These are phyloP conservation scores for Macrotrachela quadricornifera DNA, from an alignment of 1,140 invertebrate genomes.

Conservation along the genomic window DNA sequence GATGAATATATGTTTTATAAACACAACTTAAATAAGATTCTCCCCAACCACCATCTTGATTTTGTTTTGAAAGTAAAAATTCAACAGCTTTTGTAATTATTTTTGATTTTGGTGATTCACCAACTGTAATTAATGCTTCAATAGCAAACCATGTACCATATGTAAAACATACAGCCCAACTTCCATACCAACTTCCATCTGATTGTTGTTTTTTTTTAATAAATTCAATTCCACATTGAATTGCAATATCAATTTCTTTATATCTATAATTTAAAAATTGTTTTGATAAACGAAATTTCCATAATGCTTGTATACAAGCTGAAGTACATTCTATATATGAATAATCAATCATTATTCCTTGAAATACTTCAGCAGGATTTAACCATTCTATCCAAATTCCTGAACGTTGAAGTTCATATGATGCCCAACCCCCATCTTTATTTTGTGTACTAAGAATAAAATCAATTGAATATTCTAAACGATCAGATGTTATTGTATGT, in stretches of 20 bases:
- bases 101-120: background rate
- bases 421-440: slow-evolving; percentile 18
- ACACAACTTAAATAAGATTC: slow-evolving; percentile 22
- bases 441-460: slow-evolving; percentile 16
- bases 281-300: slow-evolving; percentile 10
- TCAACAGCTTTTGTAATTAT: background rate
- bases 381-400: slow-evolving; percentile 17
- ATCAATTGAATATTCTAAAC: background rate
- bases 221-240: slow-evolving; percentile 14
- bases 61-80: slow-evolving; percentile 15
- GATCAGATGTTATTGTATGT: background rate
- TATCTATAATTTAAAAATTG: background rate
- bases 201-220: slow-evolving; percentile 13
- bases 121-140: slow-evolving; percentile 13
- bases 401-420: slow-evolving; percentile 19
- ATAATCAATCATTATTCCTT: slow-evolving; percentile 25
- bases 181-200: slow-evolving; percentile 21
- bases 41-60: slow-evolving; percentile 19
- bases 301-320: slow-evolving; percentile 17
- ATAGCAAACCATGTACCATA: slow-evolving; percentile 22
- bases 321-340: slow-evolving; percentile 22
- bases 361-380: slow-evolving; percentile 23
- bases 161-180: slow-evolving; percentile 21
- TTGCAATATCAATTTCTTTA: background rate
- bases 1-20: slow-evolving; percentile 14